Percentiles rank a stretch among this genome's conserved stretches.
Evolutionary conservation across 2,113 vertebrate genomes (phyloP).

Genomic region (Oncorhynchus kisutch): DNA sequence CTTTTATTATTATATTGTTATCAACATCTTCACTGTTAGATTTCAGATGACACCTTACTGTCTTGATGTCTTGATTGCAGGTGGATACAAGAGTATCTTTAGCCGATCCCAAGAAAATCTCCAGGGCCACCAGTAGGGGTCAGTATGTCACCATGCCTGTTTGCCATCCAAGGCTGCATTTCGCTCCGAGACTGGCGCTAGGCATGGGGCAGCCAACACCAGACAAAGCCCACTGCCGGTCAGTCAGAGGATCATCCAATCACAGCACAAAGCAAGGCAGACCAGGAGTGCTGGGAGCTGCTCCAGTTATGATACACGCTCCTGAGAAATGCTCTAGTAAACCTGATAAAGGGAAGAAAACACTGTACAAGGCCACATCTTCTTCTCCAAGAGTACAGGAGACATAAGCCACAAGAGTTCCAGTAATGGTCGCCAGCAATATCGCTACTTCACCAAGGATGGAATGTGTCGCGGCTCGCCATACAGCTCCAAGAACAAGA

Average conservation of each 20-base stretch:
- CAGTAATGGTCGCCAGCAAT: slow-evolving; percentile 52
- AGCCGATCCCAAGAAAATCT: neutral
- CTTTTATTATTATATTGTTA: neutral
- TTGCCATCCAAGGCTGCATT: slow-evolving; percentile 20
- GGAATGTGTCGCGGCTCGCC: slow-evolving; percentile 71
- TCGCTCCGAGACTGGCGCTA: neutral
- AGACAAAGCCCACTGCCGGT: slow-evolving; percentile 32
- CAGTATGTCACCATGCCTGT: slow-evolving; percentile 47
- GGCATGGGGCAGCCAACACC: slow-evolving; percentile 14
- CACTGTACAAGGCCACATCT: neutral
- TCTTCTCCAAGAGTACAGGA: neutral
- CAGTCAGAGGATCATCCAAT: slow-evolving; percentile 30
- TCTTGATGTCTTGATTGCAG: neutral
- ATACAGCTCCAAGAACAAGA: slow-evolving; percentile 66
- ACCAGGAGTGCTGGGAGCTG: slow-evolving; percentile 1
- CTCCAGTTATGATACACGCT: neutral
- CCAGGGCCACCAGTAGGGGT: slow-evolving; percentile 48
- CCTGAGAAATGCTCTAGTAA: neutral
- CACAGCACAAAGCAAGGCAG: slow-evolving; percentile 24
- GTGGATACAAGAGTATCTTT: neutral
- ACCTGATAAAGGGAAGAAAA: neutral
- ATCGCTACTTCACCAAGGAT: slow-evolving; percentile 69
- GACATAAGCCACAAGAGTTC: slow-evolving; percentile 42
- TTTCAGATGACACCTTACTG: neutral
- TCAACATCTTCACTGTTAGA: neutral